These are phyloP conservation scores for Drosophila trapezifrons DNA, from an alignment of 1,140 invertebrate genomes.

Conservation along the genomic window DNA sequence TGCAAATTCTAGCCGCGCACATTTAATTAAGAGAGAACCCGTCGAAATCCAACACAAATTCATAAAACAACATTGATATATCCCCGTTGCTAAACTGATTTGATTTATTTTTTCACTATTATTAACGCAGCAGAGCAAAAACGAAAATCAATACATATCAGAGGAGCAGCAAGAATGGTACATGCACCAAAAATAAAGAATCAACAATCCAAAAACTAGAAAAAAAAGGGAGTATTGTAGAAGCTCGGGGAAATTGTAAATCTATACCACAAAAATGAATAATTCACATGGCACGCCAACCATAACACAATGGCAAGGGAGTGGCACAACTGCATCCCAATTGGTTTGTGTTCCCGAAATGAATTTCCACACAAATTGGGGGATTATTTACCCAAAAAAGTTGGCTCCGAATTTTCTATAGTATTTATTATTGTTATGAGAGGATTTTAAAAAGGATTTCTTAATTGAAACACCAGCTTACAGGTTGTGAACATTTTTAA, in stretches of 20 bases:
- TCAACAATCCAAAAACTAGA: conserved; percentile 2
- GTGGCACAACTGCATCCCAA: conserved; percentile 31
- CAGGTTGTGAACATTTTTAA: not conserved
- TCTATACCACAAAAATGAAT: conserved; percentile 71
- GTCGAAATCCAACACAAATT: conserved; percentile 38
- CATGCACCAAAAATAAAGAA: conserved; percentile 46
- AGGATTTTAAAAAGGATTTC: conserved; percentile 5
- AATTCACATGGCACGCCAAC: conserved; percentile 55
- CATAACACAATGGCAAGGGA: conserved; percentile 37
- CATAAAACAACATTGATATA: conserved; percentile 44
- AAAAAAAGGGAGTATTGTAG: conserved; percentile 27
- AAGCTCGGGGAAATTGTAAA: conserved; percentile 70
- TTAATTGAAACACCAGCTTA: not conserved
- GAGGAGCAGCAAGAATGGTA: conserved; percentile 17
- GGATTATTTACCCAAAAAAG: conserved; percentile 20
- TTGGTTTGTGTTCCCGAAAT: conserved; percentile 45
- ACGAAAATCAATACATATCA: conserved; percentile 44
- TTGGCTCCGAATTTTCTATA: not conserved
- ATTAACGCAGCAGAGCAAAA: conserved; percentile 31
- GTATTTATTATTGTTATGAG: not conserved
- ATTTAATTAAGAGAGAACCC: conserved; percentile 66
- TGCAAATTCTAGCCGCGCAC: conserved; percentile 56
- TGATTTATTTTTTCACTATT: conserved; percentile 69
- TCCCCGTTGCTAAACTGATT: conserved; percentile 54
- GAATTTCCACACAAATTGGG: conserved; percentile 32